These are phyloP conservation scores for Amphiprion ocellaris DNA, from an alignment of 2,113 vertebrate genomes.

Conservation along the genomic window DNA sequence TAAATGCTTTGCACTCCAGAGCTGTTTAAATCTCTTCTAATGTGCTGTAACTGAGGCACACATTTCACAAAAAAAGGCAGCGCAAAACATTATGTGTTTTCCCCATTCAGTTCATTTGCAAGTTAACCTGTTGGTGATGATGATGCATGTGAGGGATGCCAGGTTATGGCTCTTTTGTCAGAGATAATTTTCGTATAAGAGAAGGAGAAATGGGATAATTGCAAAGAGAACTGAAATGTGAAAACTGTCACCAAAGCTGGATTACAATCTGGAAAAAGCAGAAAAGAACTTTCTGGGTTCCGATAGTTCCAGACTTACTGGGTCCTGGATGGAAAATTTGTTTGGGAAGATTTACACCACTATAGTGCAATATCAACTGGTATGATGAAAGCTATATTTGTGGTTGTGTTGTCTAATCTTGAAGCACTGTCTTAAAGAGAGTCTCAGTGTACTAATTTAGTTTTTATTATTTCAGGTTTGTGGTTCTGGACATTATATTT, in stretches of 20 bases:
- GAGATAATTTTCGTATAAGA: not conserved
- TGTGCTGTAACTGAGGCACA: constrained; percentile 51
- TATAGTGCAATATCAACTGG: not conserved
- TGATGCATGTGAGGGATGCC: not conserved
- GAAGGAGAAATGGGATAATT: not conserved
- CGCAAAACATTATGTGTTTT: constrained; percentile 4
- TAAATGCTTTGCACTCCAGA: constrained; percentile 63
- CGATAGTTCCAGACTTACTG: no score
- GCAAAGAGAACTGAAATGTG: not conserved
- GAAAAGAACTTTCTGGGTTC: no score
- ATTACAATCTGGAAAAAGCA: no score
- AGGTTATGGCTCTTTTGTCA: not conserved
- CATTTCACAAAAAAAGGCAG: constrained; percentile 27
- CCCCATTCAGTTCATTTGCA: constrained; percentile 13
- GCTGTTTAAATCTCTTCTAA: constrained; percentile 67
- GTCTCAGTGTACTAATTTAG: not conserved
- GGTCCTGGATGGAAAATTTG: no score
- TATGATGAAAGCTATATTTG: no score
- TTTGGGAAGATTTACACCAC: no score
- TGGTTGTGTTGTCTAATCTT: no score
- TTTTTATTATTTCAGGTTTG: not conserved
- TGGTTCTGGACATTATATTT: not conserved
- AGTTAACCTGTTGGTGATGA: constrained; percentile 8
- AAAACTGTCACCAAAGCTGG: constrained; percentile 2
- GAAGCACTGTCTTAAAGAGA: not conserved